These are phyloP conservation scores for Oryzias woworae DNA, from an alignment of 2,113 vertebrate species.

Conservation along the genomic window DNA sequence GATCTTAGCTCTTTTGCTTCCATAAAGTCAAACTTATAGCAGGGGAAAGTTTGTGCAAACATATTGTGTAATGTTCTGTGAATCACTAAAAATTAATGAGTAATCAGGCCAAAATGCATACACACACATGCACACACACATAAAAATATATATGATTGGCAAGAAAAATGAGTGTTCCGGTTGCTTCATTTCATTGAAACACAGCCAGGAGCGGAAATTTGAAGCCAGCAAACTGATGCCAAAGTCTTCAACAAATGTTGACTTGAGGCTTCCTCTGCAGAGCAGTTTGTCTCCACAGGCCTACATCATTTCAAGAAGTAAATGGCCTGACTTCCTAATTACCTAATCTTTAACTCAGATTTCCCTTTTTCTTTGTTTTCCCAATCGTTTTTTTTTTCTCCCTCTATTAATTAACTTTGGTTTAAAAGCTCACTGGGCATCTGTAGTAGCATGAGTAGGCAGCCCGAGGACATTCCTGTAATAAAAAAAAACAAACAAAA, in stretches of 20 bases:
- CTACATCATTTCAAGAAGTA: not conserved
- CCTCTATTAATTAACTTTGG: too few species aligned
- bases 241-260: not conserved
- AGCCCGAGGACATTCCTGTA: too few species aligned
- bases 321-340: too few species aligned
- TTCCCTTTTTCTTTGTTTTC: too few species aligned
- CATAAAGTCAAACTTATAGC: constrained; percentile 29
- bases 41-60: constrained; percentile 28
- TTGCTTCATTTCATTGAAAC: not conserved
- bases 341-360: too few species aligned
- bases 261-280: not conserved
- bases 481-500: too few species aligned
- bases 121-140: constrained; percentile 6
- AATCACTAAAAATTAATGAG: constrained; percentile 8
- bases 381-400: too few species aligned
- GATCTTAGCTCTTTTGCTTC: constrained; percentile 39
- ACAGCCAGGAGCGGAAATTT: not conserved
- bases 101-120: not conserved
- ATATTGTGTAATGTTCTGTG: constrained; percentile 11
- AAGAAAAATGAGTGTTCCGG: not conserved
- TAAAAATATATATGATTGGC: not conserved
- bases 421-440: too few species aligned
- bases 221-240: not conserved
- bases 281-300: not conserved
- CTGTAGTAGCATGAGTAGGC: too few species aligned